These are phyloP conservation scores for Tapirus terrestris DNA, from an alignment of 2,113 vertebrate genomes.

Conservation along the genomic window DNA sequence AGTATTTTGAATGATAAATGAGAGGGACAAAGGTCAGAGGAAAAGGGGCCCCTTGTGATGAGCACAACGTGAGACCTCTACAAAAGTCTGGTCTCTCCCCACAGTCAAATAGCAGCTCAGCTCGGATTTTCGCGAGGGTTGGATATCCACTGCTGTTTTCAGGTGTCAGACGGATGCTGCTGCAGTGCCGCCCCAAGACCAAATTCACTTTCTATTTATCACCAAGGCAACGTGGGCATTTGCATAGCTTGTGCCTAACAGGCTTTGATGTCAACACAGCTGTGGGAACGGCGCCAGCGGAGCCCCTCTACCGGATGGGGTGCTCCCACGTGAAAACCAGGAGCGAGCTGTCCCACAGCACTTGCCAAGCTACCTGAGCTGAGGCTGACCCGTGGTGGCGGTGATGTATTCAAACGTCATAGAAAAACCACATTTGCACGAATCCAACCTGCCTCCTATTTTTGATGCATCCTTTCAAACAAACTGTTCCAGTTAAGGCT, in stretches of 20 bases:
- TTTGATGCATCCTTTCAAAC: not conserved
- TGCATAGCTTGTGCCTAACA: not conserved
- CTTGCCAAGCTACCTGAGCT: accelerated
- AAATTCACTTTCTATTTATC: not conserved
- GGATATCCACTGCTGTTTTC: not conserved
- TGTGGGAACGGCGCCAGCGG: not conserved
- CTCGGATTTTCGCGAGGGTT: accelerated
- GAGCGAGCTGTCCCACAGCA: not conserved
- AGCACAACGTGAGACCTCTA: accelerated
- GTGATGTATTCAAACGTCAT: not conserved
- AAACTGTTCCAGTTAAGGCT: not conserved
- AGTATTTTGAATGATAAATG: not conserved
- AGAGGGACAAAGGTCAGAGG: not conserved
- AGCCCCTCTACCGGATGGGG: not conserved
- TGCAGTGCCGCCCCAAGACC: not conserved
- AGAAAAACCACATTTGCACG: not conserved
- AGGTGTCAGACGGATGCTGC: not conserved
- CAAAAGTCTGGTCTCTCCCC: not conserved
- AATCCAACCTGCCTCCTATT: not conserved
- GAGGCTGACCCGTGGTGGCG: accelerated
- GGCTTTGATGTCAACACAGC: not conserved
- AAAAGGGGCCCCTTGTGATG: accelerated
- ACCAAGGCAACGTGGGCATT: not conserved
- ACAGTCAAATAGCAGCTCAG: not conserved
- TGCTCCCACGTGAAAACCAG: not conserved